Evolutionary conservation across 2,888 invertebrate species (phyloP), one percentile per base, ranked within the genome.

Genomic region (Athalia rosae): DNA sequence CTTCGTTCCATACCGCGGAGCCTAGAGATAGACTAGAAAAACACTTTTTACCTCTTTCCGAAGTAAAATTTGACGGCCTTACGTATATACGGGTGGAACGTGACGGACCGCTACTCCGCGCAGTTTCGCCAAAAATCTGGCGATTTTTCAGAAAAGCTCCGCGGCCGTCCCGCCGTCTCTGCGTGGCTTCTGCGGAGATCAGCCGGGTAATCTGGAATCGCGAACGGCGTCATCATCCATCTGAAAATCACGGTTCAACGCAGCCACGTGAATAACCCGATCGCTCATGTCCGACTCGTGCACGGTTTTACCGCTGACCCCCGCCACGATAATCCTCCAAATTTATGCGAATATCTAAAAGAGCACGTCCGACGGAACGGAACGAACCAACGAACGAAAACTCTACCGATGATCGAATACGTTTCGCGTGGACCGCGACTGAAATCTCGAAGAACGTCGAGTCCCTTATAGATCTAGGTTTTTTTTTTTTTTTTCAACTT

Each of bases 161-260:
- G 67, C 48, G 50, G 41, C n/a, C 53, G 28, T 67, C 50, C 11
- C 28, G n/a, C 5, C 4, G 4, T 28, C n/a, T 62, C 43, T 11
- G 4, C 1, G 15, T 13, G 13, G 13, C 11, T 13, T 58, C 41
- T 45, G n/a, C 45, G 9, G 58, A 58, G 58, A 71, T 58, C 43
- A 61, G 13, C 61, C 15, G 61, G 61, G 13, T 61, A n/a, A 13
- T 58, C 43, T 11, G 43, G 8, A 69, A 69, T 58, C 45, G 8
- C 43, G 56, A 43, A 41, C 69, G 13, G 13, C 61, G 13, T 13
- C 61, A 4, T 61, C 61, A 13, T 61, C 13, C 58, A 58, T 71
- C 13, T 58, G 43, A 4, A 47, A 48, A 53, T 56, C 15, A 69
- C 15, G 41, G 9, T 15, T 15, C 47, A 47, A 59, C 59, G 13